Conservation (phyloP, 2,113 vertebrate genomes). For the Tetraodon nigroviridis region DNA sequence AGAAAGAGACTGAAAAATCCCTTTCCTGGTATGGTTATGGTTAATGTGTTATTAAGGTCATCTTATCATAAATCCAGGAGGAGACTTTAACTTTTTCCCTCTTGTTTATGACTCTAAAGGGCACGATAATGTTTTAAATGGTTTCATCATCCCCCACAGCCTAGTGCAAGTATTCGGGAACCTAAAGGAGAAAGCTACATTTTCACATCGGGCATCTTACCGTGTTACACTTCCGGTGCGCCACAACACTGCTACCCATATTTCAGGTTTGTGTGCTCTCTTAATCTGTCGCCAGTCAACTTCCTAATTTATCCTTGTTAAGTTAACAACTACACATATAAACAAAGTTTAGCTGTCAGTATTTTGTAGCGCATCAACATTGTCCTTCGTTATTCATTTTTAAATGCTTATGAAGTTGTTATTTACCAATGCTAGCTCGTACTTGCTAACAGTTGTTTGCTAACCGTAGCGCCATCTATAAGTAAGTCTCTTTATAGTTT, state of each 20-base stretch:
- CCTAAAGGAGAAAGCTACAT: slow-evolving; percentile 13
- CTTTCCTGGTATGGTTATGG: slow-evolving; percentile 31
- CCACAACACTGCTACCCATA: slow-evolving; percentile 60
- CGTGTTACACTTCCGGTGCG: slow-evolving; percentile 58
- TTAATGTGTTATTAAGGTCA: slow-evolving; percentile 20
- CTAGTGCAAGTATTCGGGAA: too few relatives aligned
- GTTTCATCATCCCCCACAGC: slow-evolving; percentile 27
- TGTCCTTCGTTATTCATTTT: neutral
- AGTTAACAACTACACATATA: neutral
- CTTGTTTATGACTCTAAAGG: slow-evolving; percentile 24
- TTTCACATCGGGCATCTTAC: slow-evolving; percentile 36
- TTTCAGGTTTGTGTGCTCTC: slow-evolving; percentile 65
- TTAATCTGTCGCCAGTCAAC: neutral
- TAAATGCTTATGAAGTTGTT: neutral
- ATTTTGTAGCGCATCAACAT: too few relatives aligned
- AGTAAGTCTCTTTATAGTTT: too few relatives aligned
- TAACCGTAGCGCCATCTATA: neutral
- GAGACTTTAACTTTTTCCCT: slow-evolving; percentile 2
- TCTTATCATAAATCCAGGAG: slow-evolving; percentile 37
- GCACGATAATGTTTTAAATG: neutral
- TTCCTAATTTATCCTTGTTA: rapidly evolving
- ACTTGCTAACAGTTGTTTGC: slow-evolving; percentile 17
- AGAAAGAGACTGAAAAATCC: slow-evolving; percentile 4
- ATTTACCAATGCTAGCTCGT: slow-evolving; percentile 18
- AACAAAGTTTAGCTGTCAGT: neutral